Conservation (phyloP, 2,888 invertebrate genomes). For the Torymus texanus region DNA sequence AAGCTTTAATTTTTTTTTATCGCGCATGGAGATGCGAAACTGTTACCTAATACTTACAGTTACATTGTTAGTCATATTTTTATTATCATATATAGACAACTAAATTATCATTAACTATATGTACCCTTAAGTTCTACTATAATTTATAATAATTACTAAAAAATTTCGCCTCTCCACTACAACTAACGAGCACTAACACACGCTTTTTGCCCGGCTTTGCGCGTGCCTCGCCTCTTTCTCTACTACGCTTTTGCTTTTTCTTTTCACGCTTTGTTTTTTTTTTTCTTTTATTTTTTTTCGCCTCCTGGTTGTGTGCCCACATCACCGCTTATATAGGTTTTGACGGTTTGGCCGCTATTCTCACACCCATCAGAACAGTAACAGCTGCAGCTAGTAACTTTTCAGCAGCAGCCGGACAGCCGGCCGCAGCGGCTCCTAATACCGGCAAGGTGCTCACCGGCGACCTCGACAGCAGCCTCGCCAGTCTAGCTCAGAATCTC, state of each 20-base stretch:
- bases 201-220: slow-evolving; percentile 26
- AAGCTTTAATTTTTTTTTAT: slow-evolving; percentile 16
- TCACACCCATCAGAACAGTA: slow-evolving; percentile 77
- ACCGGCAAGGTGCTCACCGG: slow-evolving; percentile 89
- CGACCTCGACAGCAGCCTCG: slow-evolving; percentile 95
- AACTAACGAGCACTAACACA: neutral
- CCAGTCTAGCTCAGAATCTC: slow-evolving; percentile 94
- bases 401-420: slow-evolving; percentile 71
- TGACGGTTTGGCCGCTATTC: slow-evolving; percentile 85
- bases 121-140: no score
- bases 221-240: neutral
- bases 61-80: no score
- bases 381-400: slow-evolving; percentile 70
- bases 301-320: slow-evolving; percentile 47
- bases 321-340: slow-evolving; percentile 76
- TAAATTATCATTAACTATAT: no score
- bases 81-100: no score
- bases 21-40: neutral
- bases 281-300: slow-evolving; percentile 59
- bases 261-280: slow-evolving; percentile 39
- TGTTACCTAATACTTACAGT: neutral
- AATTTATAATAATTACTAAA: no score
- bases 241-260: slow-evolving; percentile 10
- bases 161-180: neutral
- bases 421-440: slow-evolving; percentile 74